A percentile compares a stretch with the other conserved stretches of the same genome.
phyloP scores from a whole-genome alignment of 2,797 vertebrate genomes.

The Thripadectes ignobilis region DNA sequence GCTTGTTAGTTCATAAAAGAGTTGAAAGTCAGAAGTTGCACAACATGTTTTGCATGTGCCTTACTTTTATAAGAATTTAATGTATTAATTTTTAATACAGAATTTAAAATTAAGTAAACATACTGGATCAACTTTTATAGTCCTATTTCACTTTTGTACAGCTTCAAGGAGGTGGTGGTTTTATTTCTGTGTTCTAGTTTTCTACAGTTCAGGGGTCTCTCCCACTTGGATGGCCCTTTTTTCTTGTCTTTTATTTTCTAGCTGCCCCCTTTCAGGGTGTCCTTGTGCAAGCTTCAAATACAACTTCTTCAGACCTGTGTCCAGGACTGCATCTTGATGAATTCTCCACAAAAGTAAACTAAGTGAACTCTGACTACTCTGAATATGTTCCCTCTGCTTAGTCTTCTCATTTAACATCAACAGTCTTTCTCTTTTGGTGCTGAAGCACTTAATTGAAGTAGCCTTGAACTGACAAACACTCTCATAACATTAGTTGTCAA shows the following conservation, averaged over 20 bases:
- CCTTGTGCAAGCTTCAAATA: neutral
- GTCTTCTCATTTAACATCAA: neutral
- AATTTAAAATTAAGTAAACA: constrained; percentile 58
- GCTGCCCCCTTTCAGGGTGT: neutral
- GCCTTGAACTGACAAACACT: neutral
- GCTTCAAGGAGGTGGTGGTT: neutral
- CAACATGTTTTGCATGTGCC: constrained; percentile 76
- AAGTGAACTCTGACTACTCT: neutral
- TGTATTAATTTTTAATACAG: constrained; percentile 64
- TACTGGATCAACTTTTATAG: neutral
- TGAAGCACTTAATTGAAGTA: neutral
- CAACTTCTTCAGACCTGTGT: neutral
- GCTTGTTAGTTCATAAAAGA: constrained; percentile 52
- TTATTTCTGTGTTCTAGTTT: neutral
- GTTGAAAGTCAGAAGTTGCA: constrained; percentile 59
- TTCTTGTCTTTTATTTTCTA: neutral
- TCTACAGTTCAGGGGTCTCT: fast-evolving
- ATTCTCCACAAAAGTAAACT: neutral
- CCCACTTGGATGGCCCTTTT: neutral
- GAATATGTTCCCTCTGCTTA: neutral
- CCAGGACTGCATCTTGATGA: neutral
- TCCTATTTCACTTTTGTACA: neutral
- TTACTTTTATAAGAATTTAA: constrained; percentile 73
- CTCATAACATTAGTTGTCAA: neutral
- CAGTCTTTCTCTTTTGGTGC: neutral